phyloP scores from a whole-genome alignment of 2,888 invertebrate genomes.

The Stegana nigrithorax region DNA sequence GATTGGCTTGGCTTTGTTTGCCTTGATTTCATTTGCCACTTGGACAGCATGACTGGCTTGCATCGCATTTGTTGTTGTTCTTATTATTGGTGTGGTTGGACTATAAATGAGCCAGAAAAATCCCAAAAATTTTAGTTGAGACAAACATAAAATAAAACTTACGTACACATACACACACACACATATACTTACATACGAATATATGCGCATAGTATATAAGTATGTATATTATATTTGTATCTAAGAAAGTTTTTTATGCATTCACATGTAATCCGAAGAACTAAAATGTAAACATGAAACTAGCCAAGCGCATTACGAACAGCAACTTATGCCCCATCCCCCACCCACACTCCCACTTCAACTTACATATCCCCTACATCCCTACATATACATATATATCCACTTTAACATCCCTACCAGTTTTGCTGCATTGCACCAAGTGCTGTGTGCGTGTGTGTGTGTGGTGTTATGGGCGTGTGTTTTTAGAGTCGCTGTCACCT shows the following conservation, averaged over 20 bases:
- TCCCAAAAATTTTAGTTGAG: conserved; percentile 4
- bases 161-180: too few relatives aligned
- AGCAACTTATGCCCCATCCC: too few relatives aligned
- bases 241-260: too few relatives aligned
- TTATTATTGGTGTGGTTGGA: too few relatives aligned
- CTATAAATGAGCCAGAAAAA: neutral
- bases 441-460: conserved; percentile 3
- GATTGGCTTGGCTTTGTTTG: conserved; percentile 38
- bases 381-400: neutral
- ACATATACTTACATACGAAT: too few relatives aligned
- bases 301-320: neutral
- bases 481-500: conserved; percentile 38
- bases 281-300: conserved; percentile 8
- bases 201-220: too few relatives aligned
- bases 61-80: too few relatives aligned
- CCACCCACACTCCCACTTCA: neutral
- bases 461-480: neutral
- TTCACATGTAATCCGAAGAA: too few relatives aligned
- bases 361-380: neutral
- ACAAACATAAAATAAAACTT: too few relatives aligned
- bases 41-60: neutral
- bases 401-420: neutral
- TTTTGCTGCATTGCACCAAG: neutral
- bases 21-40: neutral
- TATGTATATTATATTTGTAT: too few relatives aligned